Percentiles rank a stretch among this genome's conserved stretches.
Conservation (phyloP, 1,140 invertebrate genomes). For the Drosophila erecta region DNA sequence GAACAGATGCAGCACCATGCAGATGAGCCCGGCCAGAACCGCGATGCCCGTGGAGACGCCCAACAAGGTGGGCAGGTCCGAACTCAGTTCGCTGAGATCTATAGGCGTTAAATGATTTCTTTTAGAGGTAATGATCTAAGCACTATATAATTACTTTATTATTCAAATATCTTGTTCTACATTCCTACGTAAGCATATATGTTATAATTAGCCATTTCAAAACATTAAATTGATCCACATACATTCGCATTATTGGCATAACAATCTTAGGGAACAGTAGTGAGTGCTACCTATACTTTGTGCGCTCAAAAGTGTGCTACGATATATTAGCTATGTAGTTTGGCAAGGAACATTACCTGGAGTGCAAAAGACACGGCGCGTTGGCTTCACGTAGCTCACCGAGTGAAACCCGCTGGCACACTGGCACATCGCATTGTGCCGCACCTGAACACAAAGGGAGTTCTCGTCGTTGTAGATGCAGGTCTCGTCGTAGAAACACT, state of each 20-base stretch:
- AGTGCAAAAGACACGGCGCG: slow-evolving; percentile 91
- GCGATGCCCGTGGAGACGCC: slow-evolving; percentile 92
- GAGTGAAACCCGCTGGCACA: slow-evolving; percentile 91
- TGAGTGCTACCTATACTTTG: not conserved
- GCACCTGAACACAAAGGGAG: slow-evolving; percentile 91
- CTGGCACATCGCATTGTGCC: slow-evolving; percentile 94
- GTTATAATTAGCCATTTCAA: too few relatives aligned
- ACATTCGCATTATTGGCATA: too few relatives aligned
- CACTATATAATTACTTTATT: too few relatives aligned
- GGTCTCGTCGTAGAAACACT: slow-evolving; percentile 92
- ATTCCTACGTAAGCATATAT: too few relatives aligned
- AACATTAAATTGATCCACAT: too few relatives aligned
- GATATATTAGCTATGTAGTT: not conserved
- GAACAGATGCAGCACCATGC: slow-evolving; percentile 94
- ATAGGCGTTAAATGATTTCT: not conserved
- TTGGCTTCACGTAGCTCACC: slow-evolving; percentile 89
- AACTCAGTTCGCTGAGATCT: slow-evolving; percentile 93
- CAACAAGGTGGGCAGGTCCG: slow-evolving; percentile 92
- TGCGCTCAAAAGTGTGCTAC: not conserved
- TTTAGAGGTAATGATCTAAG: too few relatives aligned
- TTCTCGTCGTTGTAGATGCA: slow-evolving; percentile 91
- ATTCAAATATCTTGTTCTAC: too few relatives aligned
- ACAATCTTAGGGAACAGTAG: not conserved
- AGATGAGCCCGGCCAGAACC: slow-evolving; percentile 92
- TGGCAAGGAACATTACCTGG: slow-evolving; percentile 86